These are phyloP conservation scores for Uromys caudimaculatus DNA, from an alignment of 2,797 vertebrate genomes.

Conservation along the genomic window DNA sequence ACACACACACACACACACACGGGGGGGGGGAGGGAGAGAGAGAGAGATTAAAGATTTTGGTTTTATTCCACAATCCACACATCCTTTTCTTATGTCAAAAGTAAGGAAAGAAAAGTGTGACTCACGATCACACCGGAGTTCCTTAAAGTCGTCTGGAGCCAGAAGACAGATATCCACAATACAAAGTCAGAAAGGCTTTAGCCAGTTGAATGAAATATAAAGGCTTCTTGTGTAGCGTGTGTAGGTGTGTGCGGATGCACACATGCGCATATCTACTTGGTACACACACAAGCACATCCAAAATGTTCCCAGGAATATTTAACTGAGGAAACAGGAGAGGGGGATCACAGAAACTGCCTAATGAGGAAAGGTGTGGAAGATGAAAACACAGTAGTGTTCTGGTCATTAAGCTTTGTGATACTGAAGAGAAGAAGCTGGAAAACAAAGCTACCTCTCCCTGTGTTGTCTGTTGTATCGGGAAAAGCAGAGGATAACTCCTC, in stretches of 20 bases:
- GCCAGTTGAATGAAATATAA: neutral
- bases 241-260: fast-evolving
- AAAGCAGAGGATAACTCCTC: neutral
- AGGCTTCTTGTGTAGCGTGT: neutral
- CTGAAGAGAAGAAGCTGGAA: neutral
- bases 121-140: neutral
- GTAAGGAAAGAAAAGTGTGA: neutral
- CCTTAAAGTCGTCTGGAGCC: neutral
- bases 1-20: neutral
- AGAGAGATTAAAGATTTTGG: neutral
- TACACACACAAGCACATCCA: neutral
- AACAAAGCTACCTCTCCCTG: neutral
- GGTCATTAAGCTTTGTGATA: neutral
- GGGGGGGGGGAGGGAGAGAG: too few relatives aligned
- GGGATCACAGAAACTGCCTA: neutral
- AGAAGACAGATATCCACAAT: neutral
- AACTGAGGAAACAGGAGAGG: neutral
- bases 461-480: neutral
- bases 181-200: neutral
- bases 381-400: neutral
- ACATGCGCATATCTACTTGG: neutral
- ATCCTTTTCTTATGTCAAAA: constrained; percentile 23
- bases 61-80: neutral
- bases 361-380: neutral
- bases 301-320: neutral